phyloP scores from a whole-genome alignment of 2,113 vertebrate genomes.

The Grallaria varia region DNA sequence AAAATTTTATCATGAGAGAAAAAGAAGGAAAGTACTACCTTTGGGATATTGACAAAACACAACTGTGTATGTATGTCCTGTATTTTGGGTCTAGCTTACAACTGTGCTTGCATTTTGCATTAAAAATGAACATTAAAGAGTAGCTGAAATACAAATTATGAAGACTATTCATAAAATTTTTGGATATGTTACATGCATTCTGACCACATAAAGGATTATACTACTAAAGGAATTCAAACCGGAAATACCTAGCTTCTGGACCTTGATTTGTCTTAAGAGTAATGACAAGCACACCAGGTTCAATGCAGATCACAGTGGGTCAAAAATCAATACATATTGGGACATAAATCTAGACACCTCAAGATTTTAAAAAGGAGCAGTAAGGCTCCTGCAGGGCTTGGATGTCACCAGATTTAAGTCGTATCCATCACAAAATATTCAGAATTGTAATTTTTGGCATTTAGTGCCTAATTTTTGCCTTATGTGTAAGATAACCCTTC shows the following conservation, averaged over 20 bases:
- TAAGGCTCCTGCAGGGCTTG: background rate
- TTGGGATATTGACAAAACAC: background rate
- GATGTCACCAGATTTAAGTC: background rate
- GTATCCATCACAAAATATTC: background rate
- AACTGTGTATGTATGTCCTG: background rate
- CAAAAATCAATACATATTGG: background rate
- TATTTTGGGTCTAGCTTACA: background rate
- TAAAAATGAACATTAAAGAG: background rate
- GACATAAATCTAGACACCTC: background rate
- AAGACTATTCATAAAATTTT: background rate
- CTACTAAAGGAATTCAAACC: background rate
- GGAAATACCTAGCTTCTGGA: background rate
- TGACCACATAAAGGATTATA: background rate
- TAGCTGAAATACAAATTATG: background rate
- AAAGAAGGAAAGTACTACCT: background rate
- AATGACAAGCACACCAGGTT: fast-evolving
- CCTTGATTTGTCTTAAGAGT: background rate
- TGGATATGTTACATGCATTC: background rate
- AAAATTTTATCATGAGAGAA: background rate
- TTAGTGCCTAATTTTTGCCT: background rate
- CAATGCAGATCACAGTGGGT: background rate
- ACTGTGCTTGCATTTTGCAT: background rate
- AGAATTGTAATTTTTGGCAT: background rate
- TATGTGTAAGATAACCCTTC: background rate
- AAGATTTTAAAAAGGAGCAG: background rate